Percentiles rank a stretch among this genome's conserved stretches.
Conservation (phyloP, 2,888 invertebrate genomes). For the Hoplodrina blanda region DNA sequence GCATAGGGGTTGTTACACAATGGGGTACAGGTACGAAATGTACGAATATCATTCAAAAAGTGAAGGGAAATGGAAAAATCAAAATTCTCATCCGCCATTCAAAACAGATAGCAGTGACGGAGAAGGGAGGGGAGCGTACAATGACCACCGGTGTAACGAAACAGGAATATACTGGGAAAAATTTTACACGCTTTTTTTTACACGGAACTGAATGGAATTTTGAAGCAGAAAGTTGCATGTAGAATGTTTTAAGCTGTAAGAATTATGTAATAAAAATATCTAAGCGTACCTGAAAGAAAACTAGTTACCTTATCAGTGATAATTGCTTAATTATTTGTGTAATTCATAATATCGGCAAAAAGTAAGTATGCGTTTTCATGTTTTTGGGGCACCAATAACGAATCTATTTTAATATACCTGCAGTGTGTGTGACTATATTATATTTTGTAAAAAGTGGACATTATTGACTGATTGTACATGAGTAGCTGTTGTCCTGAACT, state of each 20-base stretch:
- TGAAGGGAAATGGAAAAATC: slow-evolving; percentile 87
- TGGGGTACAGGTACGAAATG: slow-evolving; percentile 69
- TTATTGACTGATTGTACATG: too few relatives aligned
- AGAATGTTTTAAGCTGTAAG: not conserved
- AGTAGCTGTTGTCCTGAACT: too few relatives aligned
- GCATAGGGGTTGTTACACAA: slow-evolving; percentile 76
- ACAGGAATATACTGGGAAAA: slow-evolving; percentile 46
- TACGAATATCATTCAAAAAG: slow-evolving; percentile 77
- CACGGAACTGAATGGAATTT: slow-evolving; percentile 38
- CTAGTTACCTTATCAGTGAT: too few relatives aligned
- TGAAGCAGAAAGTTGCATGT: slow-evolving; percentile 25
- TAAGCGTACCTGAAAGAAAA: too few relatives aligned
- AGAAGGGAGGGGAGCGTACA: slow-evolving; percentile 59
- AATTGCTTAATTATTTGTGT: too few relatives aligned
- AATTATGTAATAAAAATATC: not conserved
- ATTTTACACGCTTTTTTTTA: slow-evolving; percentile 27
- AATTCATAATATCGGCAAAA: too few relatives aligned
- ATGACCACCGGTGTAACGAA: slow-evolving; percentile 63
- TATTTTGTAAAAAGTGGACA: too few relatives aligned
- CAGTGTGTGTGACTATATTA: too few relatives aligned
- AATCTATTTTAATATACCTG: too few relatives aligned
- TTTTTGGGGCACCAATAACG: too few relatives aligned
- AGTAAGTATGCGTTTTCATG: too few relatives aligned
- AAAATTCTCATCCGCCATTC: slow-evolving; percentile 80
- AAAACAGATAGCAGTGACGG: slow-evolving; percentile 74